Conservation (phyloP, 1,140 invertebrate species). For the Diorhabda carinulata region DNA sequence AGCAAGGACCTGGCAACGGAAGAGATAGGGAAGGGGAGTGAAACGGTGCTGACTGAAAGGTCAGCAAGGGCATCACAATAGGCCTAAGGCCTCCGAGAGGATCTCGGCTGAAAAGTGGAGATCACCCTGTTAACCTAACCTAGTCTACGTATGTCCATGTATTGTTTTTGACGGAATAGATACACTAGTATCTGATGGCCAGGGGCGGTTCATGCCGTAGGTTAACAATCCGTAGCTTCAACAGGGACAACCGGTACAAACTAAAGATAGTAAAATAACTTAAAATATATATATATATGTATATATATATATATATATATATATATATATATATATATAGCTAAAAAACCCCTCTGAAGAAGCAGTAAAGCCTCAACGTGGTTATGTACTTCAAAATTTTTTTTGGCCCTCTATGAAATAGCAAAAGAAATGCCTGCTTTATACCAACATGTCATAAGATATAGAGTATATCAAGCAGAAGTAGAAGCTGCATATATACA, state of each 20-base stretch:
- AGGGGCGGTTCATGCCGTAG: background rate
- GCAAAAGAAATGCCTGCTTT: background rate
- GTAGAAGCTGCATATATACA: constrained; percentile 11
- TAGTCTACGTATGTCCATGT: background rate
- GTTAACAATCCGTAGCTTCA: background rate
- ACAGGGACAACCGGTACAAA: background rate
- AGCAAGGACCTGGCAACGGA: no score
- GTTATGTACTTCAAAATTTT: background rate
- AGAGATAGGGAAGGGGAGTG: no score
- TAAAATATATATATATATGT: no score
- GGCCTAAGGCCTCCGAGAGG: no score
- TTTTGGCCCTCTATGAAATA: constrained; percentile 5
- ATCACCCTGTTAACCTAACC: background rate
- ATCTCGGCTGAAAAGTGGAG: no score
- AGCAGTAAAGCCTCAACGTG: background rate
- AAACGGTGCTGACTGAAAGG: no score
- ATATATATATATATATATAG: background rate
- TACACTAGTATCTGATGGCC: no score
- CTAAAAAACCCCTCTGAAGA: background rate
- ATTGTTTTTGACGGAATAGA: background rate
- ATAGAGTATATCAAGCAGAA: constrained; percentile 2
- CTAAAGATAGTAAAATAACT: background rate
- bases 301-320: no score
- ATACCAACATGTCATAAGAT: constrained; percentile 7
- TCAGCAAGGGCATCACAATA: no score